These are phyloP conservation scores for Phyto melanocephala DNA, from an alignment of 2,888 invertebrate species.

Conservation along the genomic window DNA sequence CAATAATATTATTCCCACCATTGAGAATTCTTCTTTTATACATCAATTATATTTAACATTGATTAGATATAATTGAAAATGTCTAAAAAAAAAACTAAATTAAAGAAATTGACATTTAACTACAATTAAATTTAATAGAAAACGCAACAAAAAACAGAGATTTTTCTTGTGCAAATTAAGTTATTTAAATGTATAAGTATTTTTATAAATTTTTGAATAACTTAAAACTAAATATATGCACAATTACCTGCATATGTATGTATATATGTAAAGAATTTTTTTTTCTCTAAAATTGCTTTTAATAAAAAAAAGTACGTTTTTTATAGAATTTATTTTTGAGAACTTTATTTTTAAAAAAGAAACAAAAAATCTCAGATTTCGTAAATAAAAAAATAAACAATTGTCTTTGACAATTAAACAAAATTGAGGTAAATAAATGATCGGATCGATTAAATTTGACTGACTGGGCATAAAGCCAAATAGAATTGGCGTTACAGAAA, in stretches of 20 bases:
- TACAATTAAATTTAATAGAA: constrained; percentile 37
- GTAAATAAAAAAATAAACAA: constrained; percentile 27
- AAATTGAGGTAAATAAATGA: constrained; percentile 24
- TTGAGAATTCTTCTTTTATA: constrained; percentile 18
- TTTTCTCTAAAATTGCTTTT: constrained; percentile 27
- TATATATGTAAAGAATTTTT: too few species aligned
- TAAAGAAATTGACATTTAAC: constrained; percentile 57
- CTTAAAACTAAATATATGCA: too few species aligned
- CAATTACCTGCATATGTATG: constrained; percentile 32
- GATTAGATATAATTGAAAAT: constrained; percentile 61
- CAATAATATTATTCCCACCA: constrained; percentile 28
- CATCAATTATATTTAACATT: constrained; percentile 57
- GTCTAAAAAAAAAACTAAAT: constrained; percentile 59
- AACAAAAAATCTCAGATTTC: constrained; percentile 32
- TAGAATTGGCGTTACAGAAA: constrained; percentile 31
- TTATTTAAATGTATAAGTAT: constrained; percentile 55
- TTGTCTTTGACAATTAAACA: constrained; percentile 30
- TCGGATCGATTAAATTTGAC: constrained; percentile 43
- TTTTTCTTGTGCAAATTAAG: not conserved
- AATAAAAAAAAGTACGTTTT: not conserved
- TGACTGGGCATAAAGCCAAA: constrained; percentile 59
- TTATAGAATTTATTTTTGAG: not conserved
- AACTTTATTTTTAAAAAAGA: not conserved
- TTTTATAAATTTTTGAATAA: constrained; percentile 34
- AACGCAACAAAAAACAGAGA: constrained; percentile 4